Evolutionary conservation across 2,113 vertebrate genomes (phyloP).

Genomic region (Pluvialis apricaria): DNA sequence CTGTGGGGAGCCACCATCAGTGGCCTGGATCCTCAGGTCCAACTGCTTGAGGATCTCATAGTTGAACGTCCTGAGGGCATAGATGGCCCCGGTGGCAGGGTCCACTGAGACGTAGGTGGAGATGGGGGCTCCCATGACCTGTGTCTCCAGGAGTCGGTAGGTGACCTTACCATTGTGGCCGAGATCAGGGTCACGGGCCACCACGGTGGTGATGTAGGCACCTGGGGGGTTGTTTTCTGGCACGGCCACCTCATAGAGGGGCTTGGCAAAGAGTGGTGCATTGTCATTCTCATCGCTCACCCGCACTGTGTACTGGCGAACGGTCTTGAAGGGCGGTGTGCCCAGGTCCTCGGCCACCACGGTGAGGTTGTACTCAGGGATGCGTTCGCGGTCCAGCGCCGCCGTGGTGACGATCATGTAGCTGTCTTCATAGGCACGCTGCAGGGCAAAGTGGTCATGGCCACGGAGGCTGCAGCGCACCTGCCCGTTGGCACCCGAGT

Average conservation of each 20-base stretch:
- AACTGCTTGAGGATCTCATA: constrained; percentile 88
- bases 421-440: constrained; percentile 90
- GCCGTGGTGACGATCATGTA: constrained; percentile 90
- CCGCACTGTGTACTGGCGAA: constrained; percentile 83
- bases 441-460: constrained; percentile 88
- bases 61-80: constrained; percentile 91
- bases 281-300: constrained; percentile 93
- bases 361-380: constrained; percentile 90
- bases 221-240: constrained; percentile 89
- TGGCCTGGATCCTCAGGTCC: constrained; percentile 87
- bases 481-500: constrained; percentile 87
- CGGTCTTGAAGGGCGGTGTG: constrained; percentile 80
- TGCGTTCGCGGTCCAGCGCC: constrained; percentile 83
- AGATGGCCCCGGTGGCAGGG: constrained; percentile 87
- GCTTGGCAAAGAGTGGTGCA: constrained; percentile 81
- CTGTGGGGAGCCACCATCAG: constrained; percentile 88
- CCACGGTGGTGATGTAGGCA: constrained; percentile 84
- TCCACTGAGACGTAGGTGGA: constrained; percentile 92
- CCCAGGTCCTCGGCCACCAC: constrained; percentile 93
- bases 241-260: constrained; percentile 84
- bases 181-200: constrained; percentile 83
- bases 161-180: constrained; percentile 87
- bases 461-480: constrained; percentile 89
- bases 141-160: constrained; percentile 82
- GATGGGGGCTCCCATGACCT: constrained; percentile 79